Evolutionary conservation across 2,797 vertebrate genomes (phyloP).

Genomic region (Pelochelys cantorii): DNA sequence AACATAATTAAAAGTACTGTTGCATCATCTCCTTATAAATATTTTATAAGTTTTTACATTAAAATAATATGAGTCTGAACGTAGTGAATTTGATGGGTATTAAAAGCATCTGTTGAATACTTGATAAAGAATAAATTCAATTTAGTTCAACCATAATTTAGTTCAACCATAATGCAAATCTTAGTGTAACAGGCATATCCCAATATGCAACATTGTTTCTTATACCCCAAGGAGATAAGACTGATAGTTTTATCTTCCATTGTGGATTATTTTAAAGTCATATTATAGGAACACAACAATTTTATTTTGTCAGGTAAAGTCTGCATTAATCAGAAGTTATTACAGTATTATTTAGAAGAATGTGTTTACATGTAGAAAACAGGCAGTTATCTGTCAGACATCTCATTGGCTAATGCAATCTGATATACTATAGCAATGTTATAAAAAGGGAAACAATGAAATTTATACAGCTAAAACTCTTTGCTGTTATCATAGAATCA

Average conservation of each 20-base stretch:
- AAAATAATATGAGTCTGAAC: constrained; percentile 74
- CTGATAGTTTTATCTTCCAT: constrained; percentile 2
- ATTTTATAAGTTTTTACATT: constrained; percentile 77
- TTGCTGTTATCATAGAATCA: not conserved
- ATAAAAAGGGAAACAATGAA: not conserved
- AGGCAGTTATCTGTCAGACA: not conserved
- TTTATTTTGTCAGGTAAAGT: constrained; percentile 5
- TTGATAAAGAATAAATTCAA: constrained; percentile 67
- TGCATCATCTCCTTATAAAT: constrained; percentile 72
- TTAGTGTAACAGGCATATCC: constrained; percentile 29
- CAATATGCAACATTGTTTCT: not conserved
- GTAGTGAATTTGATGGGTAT: constrained; percentile 65
- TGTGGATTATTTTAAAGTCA: constrained; percentile 43
- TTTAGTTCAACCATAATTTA: constrained; percentile 59
- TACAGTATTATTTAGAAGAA: not conserved
- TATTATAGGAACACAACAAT: not conserved
- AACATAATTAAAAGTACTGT: constrained; percentile 76
- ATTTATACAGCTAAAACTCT: constrained; percentile 2
- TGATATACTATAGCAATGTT: not conserved
- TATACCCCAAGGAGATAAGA: constrained; percentile 1
- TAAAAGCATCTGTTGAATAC: constrained; percentile 71
- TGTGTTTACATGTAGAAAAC: not conserved
- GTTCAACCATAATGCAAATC: constrained; percentile 45
- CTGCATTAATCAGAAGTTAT: constrained; percentile 18
- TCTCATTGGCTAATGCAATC: not conserved